Base-by-base conservation (phyloP, 1,140 invertebrate genomes). In the Stenopsyche tienmushanensis region DNA sequence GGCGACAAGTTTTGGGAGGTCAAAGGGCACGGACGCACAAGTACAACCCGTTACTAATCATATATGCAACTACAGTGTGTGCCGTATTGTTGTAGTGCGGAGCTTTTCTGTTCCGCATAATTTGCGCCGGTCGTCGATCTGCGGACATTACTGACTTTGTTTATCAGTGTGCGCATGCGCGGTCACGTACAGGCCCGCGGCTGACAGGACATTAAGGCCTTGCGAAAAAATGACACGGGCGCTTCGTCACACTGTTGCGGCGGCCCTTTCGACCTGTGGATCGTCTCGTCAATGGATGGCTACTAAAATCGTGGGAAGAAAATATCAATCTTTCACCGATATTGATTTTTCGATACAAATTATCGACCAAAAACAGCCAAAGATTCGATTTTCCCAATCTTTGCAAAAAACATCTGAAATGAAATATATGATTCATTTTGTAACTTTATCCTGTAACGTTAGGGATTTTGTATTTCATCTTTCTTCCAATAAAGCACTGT, bases 101-200 rank as follows among this genome's bases (percentile, higher is more conserved):
- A 42, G 57, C 34, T 25, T 39, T 59, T 47, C 60, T 49, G 62
- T 68, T 64, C 62, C 62, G 62, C 62, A 68, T 68, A 64, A 68
- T 68, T 53, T 42, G 17, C 45, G 24, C 29, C 62, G 50, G 47
- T 52, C 45, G 53, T 57, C n/a, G 53, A 8, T 29, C 59, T 21
- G 60, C 47, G 47, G 15, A 41, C 60, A 29, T 63, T 68, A 68
- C 47, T 50, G 66, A 62, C 54, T 20, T 53, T 17, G 49, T 62
- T 67, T 39, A 67, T 63, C 52, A 41, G 34, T n/a, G 20, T 15
- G 29, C 62, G 62, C 62, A 68, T 68, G 66, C 62, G 66, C 62
- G 34, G 66, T 45, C 66, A 68, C 66, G 66, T 59, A 15, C 50
- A 13, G 8, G 17, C 17, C 26, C 17, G 57, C 5, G 25, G 10